These are phyloP conservation scores for Therioaphis trifolii DNA, from an alignment of 2,888 invertebrate species.

Conservation along the genomic window DNA sequence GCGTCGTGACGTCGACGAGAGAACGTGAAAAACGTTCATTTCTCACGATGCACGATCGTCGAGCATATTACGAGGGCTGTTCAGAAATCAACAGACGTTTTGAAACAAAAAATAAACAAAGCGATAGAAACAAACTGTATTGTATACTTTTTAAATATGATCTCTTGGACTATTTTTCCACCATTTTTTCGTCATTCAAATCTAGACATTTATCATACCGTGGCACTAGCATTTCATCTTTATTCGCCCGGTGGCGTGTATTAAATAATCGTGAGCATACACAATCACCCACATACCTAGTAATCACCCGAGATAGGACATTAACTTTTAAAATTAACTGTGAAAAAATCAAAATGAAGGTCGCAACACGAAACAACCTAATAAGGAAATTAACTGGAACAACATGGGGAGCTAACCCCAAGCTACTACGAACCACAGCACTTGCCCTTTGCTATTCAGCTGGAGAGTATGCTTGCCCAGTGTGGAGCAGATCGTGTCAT, in stretches of 20 bases:
- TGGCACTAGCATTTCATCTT: too few relatives aligned
- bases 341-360: slow-evolving; percentile 1
- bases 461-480: slow-evolving; percentile 58
- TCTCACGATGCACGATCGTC: too few relatives aligned
- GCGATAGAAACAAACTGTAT: too few relatives aligned
- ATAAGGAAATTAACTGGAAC: too few relatives aligned
- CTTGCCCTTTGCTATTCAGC: slow-evolving; percentile 58
- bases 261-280: slow-evolving; percentile 7
- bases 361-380: neutral
- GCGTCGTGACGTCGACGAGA: neutral
- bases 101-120: too few relatives aligned
- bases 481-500: slow-evolving; percentile 54
- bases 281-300: slow-evolving; percentile 17
- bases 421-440: slow-evolving; percentile 59
- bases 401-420: slow-evolving; percentile 17
- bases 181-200: too few relatives aligned
- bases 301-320: neutral
- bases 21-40: neutral
- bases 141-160: too few relatives aligned
- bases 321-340: slow-evolving; percentile 3
- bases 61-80: too few relatives aligned
- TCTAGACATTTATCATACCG: too few relatives aligned
- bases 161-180: too few relatives aligned
- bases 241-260: too few relatives aligned
- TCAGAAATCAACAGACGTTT: too few relatives aligned